Percentiles rank a stretch among this genome's conserved stretches.
phyloP scores from a whole-genome alignment of 2,888 invertebrate genomes.

The Eristalinus sepulchralis region DNA sequence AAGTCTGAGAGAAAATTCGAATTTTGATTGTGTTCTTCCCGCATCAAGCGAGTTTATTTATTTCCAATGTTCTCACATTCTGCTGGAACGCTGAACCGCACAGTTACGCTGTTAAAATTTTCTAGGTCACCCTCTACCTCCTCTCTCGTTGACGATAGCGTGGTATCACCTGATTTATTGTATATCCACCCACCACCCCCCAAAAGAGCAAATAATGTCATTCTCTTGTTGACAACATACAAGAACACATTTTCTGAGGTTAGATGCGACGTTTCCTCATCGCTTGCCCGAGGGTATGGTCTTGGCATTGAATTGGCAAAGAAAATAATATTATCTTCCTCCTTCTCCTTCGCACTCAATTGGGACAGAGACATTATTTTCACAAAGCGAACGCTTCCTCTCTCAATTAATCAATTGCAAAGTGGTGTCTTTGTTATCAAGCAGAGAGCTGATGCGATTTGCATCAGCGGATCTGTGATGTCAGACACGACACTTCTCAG shows the following conservation, averaged over 20 bases:
- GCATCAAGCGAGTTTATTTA: constrained; percentile 31
- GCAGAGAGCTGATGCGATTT: background rate
- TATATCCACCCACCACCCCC: background rate
- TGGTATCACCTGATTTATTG: constrained; percentile 41
- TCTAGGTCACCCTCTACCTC: constrained; percentile 39
- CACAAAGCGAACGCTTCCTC: constrained; percentile 45
- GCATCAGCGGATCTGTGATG: background rate
- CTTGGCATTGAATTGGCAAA: constrained; percentile 36
- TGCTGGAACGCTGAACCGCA: constrained; percentile 29
- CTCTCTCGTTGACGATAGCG: background rate
- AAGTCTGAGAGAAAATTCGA: background rate
- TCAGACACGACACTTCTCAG: background rate
- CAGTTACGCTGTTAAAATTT: background rate
- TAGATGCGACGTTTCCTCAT: background rate
- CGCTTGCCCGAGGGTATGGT: constrained; percentile 20
- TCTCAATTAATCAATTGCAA: constrained; percentile 42
- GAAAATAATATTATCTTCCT: constrained; percentile 3
- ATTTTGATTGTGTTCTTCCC: background rate
- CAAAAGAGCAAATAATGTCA: constrained; percentile 15
- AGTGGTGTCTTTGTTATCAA: constrained; percentile 1
- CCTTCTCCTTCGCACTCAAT: constrained; percentile 12
- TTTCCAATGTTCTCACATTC: constrained; percentile 28
- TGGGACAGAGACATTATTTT: background rate
- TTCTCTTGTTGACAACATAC: constrained; percentile 9
- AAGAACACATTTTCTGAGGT: background rate